These are phyloP conservation scores for Lutjanus argentimaculatus DNA, from an alignment of 2,797 vertebrate genomes.

Conservation along the genomic window DNA sequence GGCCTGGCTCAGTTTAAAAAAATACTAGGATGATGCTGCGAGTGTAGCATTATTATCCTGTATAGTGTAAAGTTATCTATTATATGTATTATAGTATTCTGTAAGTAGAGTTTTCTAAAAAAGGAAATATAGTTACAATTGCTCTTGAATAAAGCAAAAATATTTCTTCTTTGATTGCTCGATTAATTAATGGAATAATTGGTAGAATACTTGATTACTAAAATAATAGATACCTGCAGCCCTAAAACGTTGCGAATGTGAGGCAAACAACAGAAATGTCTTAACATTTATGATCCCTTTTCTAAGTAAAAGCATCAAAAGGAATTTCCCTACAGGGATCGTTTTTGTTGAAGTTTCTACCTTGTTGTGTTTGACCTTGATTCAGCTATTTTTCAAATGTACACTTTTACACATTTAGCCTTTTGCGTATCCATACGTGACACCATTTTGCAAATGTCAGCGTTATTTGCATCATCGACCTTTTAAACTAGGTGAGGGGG, in stretches of 20 bases:
- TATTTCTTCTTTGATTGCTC: too few species aligned
- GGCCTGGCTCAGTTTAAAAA: too few species aligned
- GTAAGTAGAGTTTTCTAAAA: too few species aligned
- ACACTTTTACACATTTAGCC: background rate
- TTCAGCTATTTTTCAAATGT: background rate
- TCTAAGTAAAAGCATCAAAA: slow-evolving; percentile 5
- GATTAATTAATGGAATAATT: too few species aligned
- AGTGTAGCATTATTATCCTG: too few species aligned
- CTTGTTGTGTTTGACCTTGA: background rate
- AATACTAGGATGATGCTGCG: too few species aligned
- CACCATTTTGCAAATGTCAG: slow-evolving; percentile 15
- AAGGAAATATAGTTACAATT: too few species aligned
- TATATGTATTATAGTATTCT: too few species aligned
- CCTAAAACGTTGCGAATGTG: background rate
- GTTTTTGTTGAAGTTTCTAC: background rate
- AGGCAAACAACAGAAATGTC: slow-evolving; percentile 3
- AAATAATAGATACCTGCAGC: too few species aligned
- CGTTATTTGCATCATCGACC: background rate
- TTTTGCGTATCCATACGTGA: background rate
- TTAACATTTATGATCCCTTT: slow-evolving; percentile 19
- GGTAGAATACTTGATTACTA: too few species aligned
- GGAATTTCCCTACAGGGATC: slow-evolving; percentile 8
- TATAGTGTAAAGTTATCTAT: too few species aligned
- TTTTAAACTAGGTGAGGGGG: slow-evolving; percentile 1
- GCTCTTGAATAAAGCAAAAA: too few species aligned